Conservation (phyloP, 1,140 invertebrate species). For the Zaprionus taronus region DNA sequence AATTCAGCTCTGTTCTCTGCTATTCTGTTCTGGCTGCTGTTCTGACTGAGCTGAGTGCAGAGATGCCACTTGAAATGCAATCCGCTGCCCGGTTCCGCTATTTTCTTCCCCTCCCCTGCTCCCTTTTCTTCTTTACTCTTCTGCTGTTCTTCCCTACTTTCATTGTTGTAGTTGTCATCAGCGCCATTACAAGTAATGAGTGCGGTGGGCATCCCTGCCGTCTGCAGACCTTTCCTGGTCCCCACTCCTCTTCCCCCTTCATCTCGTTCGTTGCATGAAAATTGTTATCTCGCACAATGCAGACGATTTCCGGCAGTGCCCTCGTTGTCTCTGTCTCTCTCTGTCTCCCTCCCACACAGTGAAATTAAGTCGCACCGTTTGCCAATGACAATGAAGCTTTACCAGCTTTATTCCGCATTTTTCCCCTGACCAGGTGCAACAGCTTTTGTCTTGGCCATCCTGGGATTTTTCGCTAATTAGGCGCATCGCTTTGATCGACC, state of each 20-base stretch:
- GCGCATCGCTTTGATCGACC: constrained; percentile 32
- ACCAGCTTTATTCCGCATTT: not conserved
- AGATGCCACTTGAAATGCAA: constrained; percentile 56
- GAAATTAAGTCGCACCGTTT: constrained; percentile 75
- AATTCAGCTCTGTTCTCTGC: constrained; percentile 27
- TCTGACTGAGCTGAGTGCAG: constrained; percentile 54
- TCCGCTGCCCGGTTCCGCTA: constrained; percentile 41
- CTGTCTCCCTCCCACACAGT: constrained; percentile 3
- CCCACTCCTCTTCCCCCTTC: constrained; percentile 8
- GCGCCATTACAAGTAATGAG: constrained; percentile 81
- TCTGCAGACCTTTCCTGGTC: not conserved
- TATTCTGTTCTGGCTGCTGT: constrained; percentile 38
- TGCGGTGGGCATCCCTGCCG: constrained; percentile 41
- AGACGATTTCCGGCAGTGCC: constrained; percentile 72
- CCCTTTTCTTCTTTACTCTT: not conserved
- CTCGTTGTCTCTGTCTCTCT: not conserved
- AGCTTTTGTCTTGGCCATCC: constrained; percentile 25
- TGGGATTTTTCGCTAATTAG: constrained; percentile 50
- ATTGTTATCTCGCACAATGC: constrained; percentile 81
- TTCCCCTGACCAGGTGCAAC: constrained; percentile 35
- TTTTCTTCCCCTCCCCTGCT: constrained; percentile 28
- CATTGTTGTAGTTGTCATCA: constrained; percentile 64
- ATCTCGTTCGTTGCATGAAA: constrained; percentile 71
- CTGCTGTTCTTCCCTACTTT: constrained; percentile 26
- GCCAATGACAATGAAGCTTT: constrained; percentile 55